Evolutionary conservation across 2,888 invertebrate species (phyloP), one percentile per base, ranked within the genome.

Genomic region (Deilephila elpenor): DNA sequence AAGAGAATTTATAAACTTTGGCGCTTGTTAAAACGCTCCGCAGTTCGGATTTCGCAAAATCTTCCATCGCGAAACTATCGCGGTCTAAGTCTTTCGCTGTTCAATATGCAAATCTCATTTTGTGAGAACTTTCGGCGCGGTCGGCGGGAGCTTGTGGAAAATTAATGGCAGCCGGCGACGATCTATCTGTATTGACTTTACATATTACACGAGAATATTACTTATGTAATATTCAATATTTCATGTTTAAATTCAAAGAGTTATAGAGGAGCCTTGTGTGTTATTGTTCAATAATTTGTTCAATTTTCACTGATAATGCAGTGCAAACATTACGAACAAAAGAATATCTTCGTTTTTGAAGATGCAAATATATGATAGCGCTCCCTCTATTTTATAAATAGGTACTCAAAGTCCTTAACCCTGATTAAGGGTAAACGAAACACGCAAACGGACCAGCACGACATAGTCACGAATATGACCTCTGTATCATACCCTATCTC

Each of bases 1-100:
- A 44, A 25, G 64, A 14, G 14, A 20, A 64, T n/a, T 44, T 37
- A n/a, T n/a, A 64, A 64, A 64, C 20, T 64, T 20, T 20, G 20
- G 37, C 37, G 14, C 20, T 64, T 11, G 19, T 37, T 61, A 62
- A 56, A 56, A 56, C 20, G 64, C 37, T 64, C 37, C 37, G 5
- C 14, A 64, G 20, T 44, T 44, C n/a, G 19, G 44, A 64, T 37
- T 37, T 64, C 19, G 20, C 34, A 19, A 44, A 64, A 61, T 61
- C 61, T 62, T 37, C n/a, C 44, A 44, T 73, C 72, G 71, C 75
- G 61, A 74, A 74, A 70, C 29, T 73, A 74, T 44, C 72, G 70
- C 61, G 56, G 56, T 5, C 72, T n/a, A 61, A 56, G 56, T 56
- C 56, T 19, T 32, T 61, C 37, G 14, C 64, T 37, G 64, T 64